Percentiles rank a stretch among this genome's conserved stretches.
Conservation (phyloP, 2,888 invertebrate species). For the Agrochola circellaris region DNA sequence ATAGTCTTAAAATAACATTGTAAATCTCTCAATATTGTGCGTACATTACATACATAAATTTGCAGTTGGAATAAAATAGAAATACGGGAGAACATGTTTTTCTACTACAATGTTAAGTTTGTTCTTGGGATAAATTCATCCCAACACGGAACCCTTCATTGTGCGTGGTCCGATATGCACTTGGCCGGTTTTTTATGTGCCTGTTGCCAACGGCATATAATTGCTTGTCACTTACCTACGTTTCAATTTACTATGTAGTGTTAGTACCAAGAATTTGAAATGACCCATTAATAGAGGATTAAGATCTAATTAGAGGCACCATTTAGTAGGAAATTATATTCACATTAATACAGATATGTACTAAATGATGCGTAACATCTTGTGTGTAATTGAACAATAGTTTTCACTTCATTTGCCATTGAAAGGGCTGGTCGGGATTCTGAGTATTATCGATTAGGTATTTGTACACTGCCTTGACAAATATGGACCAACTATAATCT, state of each 20-base stretch:
- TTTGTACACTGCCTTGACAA: neutral
- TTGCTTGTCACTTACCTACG: conserved; percentile 5
- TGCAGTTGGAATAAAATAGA: too few relatives aligned
- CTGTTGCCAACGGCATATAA: conserved; percentile 16
- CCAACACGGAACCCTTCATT: too few relatives aligned
- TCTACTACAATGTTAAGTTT: too few relatives aligned
- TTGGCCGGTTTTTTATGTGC: conserved; percentile 11
- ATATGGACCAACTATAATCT: neutral
- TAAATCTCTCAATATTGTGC: too few relatives aligned
- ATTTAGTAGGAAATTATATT: conserved; percentile 45
- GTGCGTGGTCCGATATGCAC: too few relatives aligned
- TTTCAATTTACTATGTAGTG: conserved; percentile 6
- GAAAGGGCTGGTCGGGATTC: neutral
- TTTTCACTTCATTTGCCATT: conserved; percentile 23
- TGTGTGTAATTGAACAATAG: conserved; percentile 29
- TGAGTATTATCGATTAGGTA: conserved; percentile 2
- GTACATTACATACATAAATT: too few relatives aligned
- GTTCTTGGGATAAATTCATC: too few relatives aligned
- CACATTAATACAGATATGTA: conserved; percentile 27
- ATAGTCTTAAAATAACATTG: too few relatives aligned
- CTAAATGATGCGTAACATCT: conserved; percentile 29
- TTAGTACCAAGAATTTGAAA: conserved; percentile 22
- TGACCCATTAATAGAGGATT: conserved; percentile 31
- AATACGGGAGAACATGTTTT: too few relatives aligned
- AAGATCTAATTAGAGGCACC: conserved; percentile 40